Conservation (phyloP, 2,888 invertebrate genomes). For the Fragum whitleyi region DNA sequence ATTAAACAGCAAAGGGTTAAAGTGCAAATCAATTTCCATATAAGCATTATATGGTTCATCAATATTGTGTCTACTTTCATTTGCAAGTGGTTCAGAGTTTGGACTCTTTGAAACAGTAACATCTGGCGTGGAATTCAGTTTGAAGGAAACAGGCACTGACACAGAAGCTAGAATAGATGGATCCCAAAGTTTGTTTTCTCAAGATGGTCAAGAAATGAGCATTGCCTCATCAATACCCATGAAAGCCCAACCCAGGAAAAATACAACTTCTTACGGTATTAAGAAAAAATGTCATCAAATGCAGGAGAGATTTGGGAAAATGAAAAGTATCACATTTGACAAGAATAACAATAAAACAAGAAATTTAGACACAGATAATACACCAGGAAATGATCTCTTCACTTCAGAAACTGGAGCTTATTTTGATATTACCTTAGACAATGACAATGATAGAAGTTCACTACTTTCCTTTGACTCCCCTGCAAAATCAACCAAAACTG, state of each 20-base stretch:
- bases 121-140: not conserved
- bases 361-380: not conserved
- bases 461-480: no score
- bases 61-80: no score
- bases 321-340: not conserved
- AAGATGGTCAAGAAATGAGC: not conserved
- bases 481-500: not conserved
- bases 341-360: not conserved
- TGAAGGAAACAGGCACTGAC: not conserved
- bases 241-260: not conserved
- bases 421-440: no score
- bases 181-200: conserved; percentile 34
- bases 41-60: no score
- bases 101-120: not conserved
- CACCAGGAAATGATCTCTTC: not conserved
- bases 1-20: no score
- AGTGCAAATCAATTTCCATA: no score
- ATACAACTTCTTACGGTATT: not conserved
- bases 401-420: not conserved
- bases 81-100: not conserved
- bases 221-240: not conserved
- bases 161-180: not conserved
- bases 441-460: no score
- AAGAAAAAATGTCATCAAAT: conserved; percentile 12
- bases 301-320: not conserved